Base-by-base conservation (phyloP, 2,888 invertebrate species). In the Allophyes oxyacanthae region DNA sequence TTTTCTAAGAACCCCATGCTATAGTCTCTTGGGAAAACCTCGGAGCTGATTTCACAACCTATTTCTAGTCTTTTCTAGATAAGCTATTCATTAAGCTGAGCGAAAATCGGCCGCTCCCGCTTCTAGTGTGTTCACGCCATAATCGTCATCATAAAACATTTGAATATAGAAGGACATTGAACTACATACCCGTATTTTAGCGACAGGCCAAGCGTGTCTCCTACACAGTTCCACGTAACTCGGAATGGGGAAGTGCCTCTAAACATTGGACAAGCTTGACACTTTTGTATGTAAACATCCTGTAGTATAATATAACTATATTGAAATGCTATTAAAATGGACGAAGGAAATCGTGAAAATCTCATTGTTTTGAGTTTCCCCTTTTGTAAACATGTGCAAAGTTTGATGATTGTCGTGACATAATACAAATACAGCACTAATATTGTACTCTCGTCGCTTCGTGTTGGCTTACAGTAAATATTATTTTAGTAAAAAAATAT, bases 161-260 rank as follows among this genome's bases (percentile, higher is more conserved):
- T 49, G n/a, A 54, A 61, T 71, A 62, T 33, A 45, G 58, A 46
- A 64, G 87, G 79, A 77, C 84, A 70, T 83, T 87, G 85, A 87
- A 84, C 88, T 69, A 79, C 74, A 63, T 44, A 20, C 20, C 20
- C 20, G 20, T 20, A 44, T 2, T 42, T 48, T 63, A 13, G 45
- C 7, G 64, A 25, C 49, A 30, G 64, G 56, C 79, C 65, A 77
- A 84, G 78, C 88, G 84, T 88, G 81, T 87, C 84, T 87, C 87
- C 87, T 87, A 75, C 69, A 75, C 77, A 5, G 13, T 80, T 81
- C 65, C 72, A 60, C 66, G 62, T 60, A 50, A 50, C 36, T 42
- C 66, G 63, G 63, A 62, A 70, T 49, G n/a, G 32, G 72, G 75
- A 72, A 75, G 57, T 74, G 50, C 3, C 38, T 42, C 33, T 45